These are phyloP conservation scores for Channa maculata DNA, from an alignment of 2,113 vertebrate species.

Conservation along the genomic window DNA sequence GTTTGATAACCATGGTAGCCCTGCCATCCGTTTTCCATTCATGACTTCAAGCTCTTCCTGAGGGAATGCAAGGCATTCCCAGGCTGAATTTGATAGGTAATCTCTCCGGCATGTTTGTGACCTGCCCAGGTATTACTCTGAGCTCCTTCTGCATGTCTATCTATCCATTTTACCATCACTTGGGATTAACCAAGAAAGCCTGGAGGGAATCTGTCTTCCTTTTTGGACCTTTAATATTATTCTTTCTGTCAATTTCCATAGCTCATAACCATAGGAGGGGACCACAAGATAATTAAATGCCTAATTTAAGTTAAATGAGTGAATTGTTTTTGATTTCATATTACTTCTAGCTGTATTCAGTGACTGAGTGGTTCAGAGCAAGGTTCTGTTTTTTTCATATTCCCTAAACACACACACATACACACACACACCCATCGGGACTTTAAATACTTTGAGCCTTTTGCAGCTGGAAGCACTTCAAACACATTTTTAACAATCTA, in stretches of 20 bases:
- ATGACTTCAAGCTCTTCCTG: conserved; percentile 14
- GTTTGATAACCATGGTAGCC: conserved; percentile 3
- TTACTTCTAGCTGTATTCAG: not conserved
- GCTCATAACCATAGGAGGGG: conserved; percentile 4
- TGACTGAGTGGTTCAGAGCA: conserved; percentile 3
- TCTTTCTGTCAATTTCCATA: conserved; percentile 20
- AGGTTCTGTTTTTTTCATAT: not conserved
- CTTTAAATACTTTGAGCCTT: not conserved
- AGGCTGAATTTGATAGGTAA: conserved; percentile 33
- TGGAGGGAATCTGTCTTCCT: conserved; percentile 11
- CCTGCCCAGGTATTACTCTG: conserved; percentile 20
- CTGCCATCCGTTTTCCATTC: conserved; percentile 12
- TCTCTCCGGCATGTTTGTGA: conserved; percentile 11
- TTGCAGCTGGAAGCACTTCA: not conserved
- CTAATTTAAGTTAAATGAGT: too few relatives aligned
- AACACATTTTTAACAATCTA: not conserved
- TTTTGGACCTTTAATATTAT: not conserved
- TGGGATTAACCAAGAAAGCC: not conserved
- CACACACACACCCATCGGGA: not conserved
- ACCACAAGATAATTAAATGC: not conserved
- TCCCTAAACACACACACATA: not conserved
- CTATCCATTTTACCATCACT: not conserved
- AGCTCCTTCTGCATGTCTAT: conserved; percentile 28
- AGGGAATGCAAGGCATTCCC: not conserved
- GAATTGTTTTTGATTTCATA: not conserved